Evolutionary conservation across 2,113 vertebrate species (phyloP), one percentile per base, ranked within the genome.

Genomic region (Sylvietta virens): DNA sequence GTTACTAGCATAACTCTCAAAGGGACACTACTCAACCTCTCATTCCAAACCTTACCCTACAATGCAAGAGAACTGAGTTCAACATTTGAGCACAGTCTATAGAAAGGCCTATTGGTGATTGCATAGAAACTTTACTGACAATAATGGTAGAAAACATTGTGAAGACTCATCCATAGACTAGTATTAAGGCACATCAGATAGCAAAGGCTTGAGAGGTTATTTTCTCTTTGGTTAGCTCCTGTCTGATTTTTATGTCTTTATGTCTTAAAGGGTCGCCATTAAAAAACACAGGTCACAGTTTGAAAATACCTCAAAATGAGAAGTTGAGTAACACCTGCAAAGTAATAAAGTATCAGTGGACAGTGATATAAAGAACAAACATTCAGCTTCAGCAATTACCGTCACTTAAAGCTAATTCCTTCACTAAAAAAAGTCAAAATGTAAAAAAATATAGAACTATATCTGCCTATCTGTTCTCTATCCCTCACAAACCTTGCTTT

Each of bases 341-440:
- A 86, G 35, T 50, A 51, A 44, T 35, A 18, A 65, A 30, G 11
- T 69, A 47, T 6, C 11, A 44, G 10, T 30, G 11, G 22, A 42
- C 35, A 66, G 50, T 1, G 2, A 37, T 14, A 39, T 6, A 37
- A 35, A 67, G 23, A 70, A 15, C 7, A 74, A 57, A 57, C 9
- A 47, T 42, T 56, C 42, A 11, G 11, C 7, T 86, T 89, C 57
- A 86, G 15, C 20, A 57, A 7, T 21, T 66, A 76, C 15, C 1
- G 0, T 31, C 27, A 21, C 21, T 67, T 42, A n/a, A 72, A 89
- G 11, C 2, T 61, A 39, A 4, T 61, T 83, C 27, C 0, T 1
- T 60, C 37, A 44, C 19, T 77, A 83, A 3, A 89, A 81, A 65
- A 51, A 37, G 21, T n/a, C 19, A 72, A 14, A 86, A 76, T 7